Evolutionary conservation across 2,888 invertebrate genomes (phyloP), one percentile per base, ranked within the genome.

Genomic region (Margaritifera margaritifera): DNA sequence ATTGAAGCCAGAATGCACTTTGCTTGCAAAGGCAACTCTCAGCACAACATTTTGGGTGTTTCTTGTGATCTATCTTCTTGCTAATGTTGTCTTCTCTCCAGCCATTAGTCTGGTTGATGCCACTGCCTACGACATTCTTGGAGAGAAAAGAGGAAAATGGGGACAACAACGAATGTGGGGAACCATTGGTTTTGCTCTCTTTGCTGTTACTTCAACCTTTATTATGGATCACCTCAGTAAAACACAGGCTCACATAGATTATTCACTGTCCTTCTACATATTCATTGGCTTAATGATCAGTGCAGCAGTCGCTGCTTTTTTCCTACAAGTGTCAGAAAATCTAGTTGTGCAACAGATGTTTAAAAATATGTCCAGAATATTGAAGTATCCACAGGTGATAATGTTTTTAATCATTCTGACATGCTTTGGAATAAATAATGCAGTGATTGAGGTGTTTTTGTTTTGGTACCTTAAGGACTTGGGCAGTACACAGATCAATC

Each of bases 61-160:
- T 87, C 95, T 96, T 87, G 90, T 93, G 66, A 86, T 96, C 73
- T 93, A 95, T 86, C 94, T 96, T 80, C 90, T 95, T 81, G 95
- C 94, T 1, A 95, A 94, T 51, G 94, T 95, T 6, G 94, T 94
- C 93, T 91, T 95, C 85, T 94, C 94, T 6, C 95, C 95, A 50
- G 94, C 95, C n/a, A 94, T 95, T 1, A 95, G 95, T 19, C 94
- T 96, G 67, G 94, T 96, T 93, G 96, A 96, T 90, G 95, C 96
- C 0, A 95, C 96, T 75, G 95, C 95, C 0, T 90, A 96, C 74
- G 94, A 94, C 19, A 94, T 95, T 93, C 94, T 96, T 78, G 95
- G 95, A 88, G 94, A 94, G 15, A 74, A 68, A 55, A 62, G 70
- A 20, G 77, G 74, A 8, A 91, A 93, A 42, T 97, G 95, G 88